Evolutionary conservation across 2,113 vertebrate species (phyloP), one percentile per base, ranked within the genome.

Genomic region (Trochalopteron elliotii): DNA sequence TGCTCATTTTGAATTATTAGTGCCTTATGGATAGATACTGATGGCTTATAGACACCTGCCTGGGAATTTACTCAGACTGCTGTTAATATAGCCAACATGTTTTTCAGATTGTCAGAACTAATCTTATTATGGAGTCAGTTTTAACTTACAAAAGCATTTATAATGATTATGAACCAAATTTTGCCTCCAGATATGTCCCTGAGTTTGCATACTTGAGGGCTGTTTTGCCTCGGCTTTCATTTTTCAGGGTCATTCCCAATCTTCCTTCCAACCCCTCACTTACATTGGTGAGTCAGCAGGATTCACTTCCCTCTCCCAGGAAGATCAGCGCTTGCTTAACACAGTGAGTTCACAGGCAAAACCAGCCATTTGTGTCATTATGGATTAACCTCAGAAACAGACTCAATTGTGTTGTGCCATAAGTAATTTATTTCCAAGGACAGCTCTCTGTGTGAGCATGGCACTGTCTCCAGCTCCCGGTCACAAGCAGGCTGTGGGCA

Each of bases 361-460:
- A 49, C 3, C 50, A 87, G 80, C 56, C 89, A 83, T 89, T 90
- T 90, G 35, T 91, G 89, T 89, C 87, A 50, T 81, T 74, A 67
- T 1, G 4, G 60, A 78, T 96, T 89, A 88, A 80, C 81, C 47
- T 93, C 80, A 89, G 80, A 50, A 80, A 74, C 0, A 61, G 60
- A 77, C 39, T 78, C 80, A 81, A 55, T 81, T 91, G 59, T 21
- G 4, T 63, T 49, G 42, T 78, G 60, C 64, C 68, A 15, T 39
- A 65, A 75, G 69, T 74, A 91, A 94, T 94, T 93, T 77, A 74
- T 81, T 94, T 95, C 33, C 42, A 40, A 83, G 68, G 80, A 89
- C 55, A 55, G 44, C 11, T 39, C 61, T 84, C 69, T 81, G 14
- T n/a, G 35, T 0, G 1, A 67, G 50, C 52, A 39, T 37, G 64